A percentile compares a stretch with the other conserved stretches of the same genome.
phyloP scores from a whole-genome alignment of 2,113 vertebrate genomes.

The Aleadryas rufinucha region DNA sequence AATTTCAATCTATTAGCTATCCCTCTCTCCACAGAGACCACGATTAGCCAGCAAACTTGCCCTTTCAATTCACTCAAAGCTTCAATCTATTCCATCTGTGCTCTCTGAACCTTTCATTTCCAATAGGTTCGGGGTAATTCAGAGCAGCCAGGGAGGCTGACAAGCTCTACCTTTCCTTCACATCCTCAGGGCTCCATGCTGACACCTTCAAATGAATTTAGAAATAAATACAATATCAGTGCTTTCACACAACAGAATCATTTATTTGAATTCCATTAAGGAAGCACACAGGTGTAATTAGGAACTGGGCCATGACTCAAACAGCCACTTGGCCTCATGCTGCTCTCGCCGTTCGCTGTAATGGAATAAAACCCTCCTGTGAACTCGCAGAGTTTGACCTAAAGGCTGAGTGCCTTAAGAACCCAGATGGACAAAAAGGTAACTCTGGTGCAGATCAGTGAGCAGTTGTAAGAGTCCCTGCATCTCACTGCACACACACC shows the following conservation, averaged over 20 bases:
- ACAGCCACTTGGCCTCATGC: not conserved
- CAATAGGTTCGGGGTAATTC: constrained; percentile 45
- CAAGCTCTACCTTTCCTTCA: not conserved
- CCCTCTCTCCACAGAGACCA: not conserved
- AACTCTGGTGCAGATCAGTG: not conserved
- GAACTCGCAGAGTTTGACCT: not conserved
- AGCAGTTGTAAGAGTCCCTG: not conserved
- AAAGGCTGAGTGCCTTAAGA: not conserved
- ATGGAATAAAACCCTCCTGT: not conserved
- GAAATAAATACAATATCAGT: constrained; percentile 48
- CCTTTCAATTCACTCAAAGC: constrained; percentile 48
- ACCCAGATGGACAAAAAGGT: not conserved
- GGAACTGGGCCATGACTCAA: constrained; percentile 7
- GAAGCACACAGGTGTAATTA: constrained; percentile 24
- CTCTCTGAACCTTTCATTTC: constrained; percentile 65
- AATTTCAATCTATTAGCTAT: not conserved
- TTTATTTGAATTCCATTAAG: constrained; percentile 56
- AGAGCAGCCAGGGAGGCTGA: not conserved
- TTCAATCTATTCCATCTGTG: constrained; percentile 51
- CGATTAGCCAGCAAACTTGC: constrained; percentile 9
- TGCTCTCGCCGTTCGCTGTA: not conserved
- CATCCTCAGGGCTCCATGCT: not conserved
- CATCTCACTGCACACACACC: not conserved
- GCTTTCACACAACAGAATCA: constrained; percentile 1
- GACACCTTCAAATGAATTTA: constrained; percentile 43